Evolutionary conservation across 2,113 vertebrate species (phyloP), one percentile per base, ranked within the genome.

Genomic region (Cyanoliseus patagonus): DNA sequence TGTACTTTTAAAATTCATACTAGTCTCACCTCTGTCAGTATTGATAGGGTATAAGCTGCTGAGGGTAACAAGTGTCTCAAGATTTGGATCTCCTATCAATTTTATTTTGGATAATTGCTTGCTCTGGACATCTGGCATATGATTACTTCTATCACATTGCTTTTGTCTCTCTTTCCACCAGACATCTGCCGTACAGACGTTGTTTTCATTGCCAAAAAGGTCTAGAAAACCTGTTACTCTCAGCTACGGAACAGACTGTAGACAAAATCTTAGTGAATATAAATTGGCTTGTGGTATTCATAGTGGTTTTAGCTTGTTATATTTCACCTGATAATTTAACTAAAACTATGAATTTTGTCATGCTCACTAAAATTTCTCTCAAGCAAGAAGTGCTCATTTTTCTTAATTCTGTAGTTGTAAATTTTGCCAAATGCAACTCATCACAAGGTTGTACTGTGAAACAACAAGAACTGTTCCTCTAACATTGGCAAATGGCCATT

Each of bases 141-240:
- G 44, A 86, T 92, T 83, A 75, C 53, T 93, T 90, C 88, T 86
- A 41, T 90, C 83, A 52, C 33, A 31, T 66, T 86, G 63, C 72
- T 95, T 94, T 96, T 93, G 79, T 90, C 63, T 95, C 92, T 79
- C 1, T 86, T 94, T 92, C 82, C 86, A 86, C 24, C 63, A 93
- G 95, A 93, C 94, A 95, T 95, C 94, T 96, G 94, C 44, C 76
- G 61, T 88, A 27, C 94, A 94, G 94, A 79, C 49, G 0, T 82
- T 88, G 76, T 79, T 94, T 91, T 85, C 63, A 30, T 62, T 94
- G 88, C 67, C 90, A 92, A 72, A 90, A 80, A 68, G 28, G 53
- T 90, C 78, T 92, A 85, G 72, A 86, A 93, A 93, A 46, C 63
- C 62, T 53, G 23, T 91, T 83, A 63, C 67, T 85, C 31, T 85